These are phyloP conservation scores for Canis aureus DNA, from an alignment of 2,113 vertebrate species.

Conservation along the genomic window DNA sequence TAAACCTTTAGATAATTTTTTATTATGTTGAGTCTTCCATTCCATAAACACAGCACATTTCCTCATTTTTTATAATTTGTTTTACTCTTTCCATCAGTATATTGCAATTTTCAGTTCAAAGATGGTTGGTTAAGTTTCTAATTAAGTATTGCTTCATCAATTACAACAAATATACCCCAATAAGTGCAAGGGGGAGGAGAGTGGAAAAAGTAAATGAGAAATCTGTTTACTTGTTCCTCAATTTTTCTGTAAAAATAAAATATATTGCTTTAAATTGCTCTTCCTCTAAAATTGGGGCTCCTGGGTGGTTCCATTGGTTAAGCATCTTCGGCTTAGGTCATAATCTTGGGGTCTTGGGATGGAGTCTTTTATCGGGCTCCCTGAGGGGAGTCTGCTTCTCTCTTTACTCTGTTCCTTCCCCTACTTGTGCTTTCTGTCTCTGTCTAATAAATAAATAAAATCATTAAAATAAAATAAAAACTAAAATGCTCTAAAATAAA, in stretches of 20 bases:
- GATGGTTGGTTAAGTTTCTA: neutral
- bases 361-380: neutral
- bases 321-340: neutral
- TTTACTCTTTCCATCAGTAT: neutral
- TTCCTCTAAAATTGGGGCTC: neutral
- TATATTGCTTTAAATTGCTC: neutral
- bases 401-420: neutral
- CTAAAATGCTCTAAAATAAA: neutral
- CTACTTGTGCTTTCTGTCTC: neutral
- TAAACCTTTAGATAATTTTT: conserved; percentile 1
- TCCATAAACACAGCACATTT: neutral
- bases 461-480: neutral
- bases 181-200: neutral
- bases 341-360: neutral
- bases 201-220: neutral
- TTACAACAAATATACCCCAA: neutral
- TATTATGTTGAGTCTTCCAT: neutral
- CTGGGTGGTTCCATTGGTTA: neutral
- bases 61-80: neutral
- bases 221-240: neutral
- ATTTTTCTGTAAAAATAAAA: neutral
- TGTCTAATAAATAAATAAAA: neutral
- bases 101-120: neutral
- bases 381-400: neutral
- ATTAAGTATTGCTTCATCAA: neutral